These are phyloP conservation scores for Polietes domitor DNA, from an alignment of 2,888 invertebrate species.

Conservation along the genomic window DNA sequence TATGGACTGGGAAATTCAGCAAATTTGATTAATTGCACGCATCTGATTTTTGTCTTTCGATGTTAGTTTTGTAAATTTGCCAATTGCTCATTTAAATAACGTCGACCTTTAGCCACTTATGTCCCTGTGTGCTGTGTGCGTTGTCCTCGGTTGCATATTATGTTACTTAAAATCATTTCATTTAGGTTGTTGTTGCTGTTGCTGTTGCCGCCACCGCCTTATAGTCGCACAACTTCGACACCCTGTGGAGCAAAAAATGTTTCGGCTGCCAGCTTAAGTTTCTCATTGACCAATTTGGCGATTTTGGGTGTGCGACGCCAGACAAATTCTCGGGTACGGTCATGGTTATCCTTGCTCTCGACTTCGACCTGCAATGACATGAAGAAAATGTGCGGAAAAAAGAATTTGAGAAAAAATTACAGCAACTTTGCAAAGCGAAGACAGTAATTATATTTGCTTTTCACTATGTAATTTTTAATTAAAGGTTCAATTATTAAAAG, in stretches of 20 bases:
- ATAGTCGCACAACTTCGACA: slow-evolving; percentile 78
- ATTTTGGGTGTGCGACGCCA: slow-evolving; percentile 92
- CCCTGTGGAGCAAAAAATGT: slow-evolving; percentile 79
- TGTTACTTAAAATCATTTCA: background rate
- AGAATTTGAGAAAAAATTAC: background rate
- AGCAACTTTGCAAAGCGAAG: slow-evolving; percentile 3
- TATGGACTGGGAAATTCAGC: too few species aligned
- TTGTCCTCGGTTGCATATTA: slow-evolving; percentile 6
- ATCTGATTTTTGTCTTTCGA: too few species aligned
- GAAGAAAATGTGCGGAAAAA: background rate
- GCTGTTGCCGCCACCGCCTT: too few species aligned
- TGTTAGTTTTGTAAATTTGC: too few species aligned
- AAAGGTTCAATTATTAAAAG: slow-evolving; percentile 59
- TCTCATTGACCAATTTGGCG: slow-evolving; percentile 91
- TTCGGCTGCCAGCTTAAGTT: slow-evolving; percentile 83
- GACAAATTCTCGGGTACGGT: slow-evolving; percentile 90
- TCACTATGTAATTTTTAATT: slow-evolving; percentile 58
- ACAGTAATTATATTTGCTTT: slow-evolving; percentile 58
- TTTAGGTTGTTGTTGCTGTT: too few species aligned
- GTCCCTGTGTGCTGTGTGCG: slow-evolving; percentile 15
- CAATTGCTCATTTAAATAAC: too few species aligned
- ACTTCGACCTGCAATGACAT: slow-evolving; percentile 86
- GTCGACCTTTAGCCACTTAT: too few species aligned
- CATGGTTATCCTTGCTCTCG: slow-evolving; percentile 90
- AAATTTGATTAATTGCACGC: too few species aligned